These are phyloP conservation scores for Lissonota sp. DNA, from an alignment of 2,888 invertebrate genomes.

Conservation along the genomic window DNA sequence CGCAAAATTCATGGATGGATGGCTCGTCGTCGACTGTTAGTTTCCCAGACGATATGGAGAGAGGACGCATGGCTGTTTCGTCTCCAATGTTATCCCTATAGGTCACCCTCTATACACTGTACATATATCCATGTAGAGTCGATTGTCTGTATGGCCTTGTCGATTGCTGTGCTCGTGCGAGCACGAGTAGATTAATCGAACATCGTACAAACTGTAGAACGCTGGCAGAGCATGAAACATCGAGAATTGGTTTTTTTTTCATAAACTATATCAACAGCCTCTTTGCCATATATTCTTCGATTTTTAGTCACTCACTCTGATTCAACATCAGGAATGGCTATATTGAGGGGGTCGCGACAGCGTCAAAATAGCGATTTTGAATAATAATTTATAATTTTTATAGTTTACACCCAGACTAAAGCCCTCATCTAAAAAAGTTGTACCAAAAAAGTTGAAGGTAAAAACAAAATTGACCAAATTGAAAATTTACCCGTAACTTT, in stretches of 20 bases:
- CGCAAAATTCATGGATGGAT: constrained; percentile 61
- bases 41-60: constrained; percentile 44
- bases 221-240: not conserved
- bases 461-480: not conserved
- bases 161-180: constrained; percentile 55
- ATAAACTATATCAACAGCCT: not conserved
- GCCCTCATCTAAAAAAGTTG: too few relatives aligned
- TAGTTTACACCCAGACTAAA: too few relatives aligned
- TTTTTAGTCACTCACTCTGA: not conserved
- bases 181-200: constrained; percentile 65
- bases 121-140: not conserved
- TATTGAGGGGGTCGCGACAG: too few relatives aligned
- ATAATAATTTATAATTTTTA: too few relatives aligned
- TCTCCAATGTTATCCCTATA: not conserved
- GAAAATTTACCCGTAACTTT: not conserved
- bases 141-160: constrained; percentile 25
- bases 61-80: constrained; percentile 41
- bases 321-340: too few relatives aligned
- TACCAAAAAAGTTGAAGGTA: not conserved
- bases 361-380: too few relatives aligned
- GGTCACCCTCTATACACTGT: not conserved
- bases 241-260: not conserved
- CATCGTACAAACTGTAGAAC: not conserved
- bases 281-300: not conserved
- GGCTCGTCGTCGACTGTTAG: constrained; percentile 45